These are phyloP conservation scores for Atta cephalotes DNA, from an alignment of 1,140 invertebrate genomes.

Conservation along the genomic window DNA sequence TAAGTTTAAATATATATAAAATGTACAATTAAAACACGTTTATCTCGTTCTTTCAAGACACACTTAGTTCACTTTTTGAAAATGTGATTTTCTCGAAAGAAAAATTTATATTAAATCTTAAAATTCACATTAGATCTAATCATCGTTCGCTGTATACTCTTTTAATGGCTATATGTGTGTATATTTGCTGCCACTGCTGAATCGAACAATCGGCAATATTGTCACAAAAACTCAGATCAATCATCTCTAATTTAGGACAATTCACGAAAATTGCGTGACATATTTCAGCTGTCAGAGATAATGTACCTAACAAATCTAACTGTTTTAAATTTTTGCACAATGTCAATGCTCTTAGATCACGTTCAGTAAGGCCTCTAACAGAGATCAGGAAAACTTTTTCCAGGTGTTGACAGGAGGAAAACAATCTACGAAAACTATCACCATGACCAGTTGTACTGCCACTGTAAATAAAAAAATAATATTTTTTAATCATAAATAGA, in stretches of 20 bases:
- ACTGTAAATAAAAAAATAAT: constrained; percentile 75
- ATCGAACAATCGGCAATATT: constrained; percentile 91
- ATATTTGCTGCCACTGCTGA: constrained; percentile 87
- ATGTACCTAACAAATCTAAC: constrained; percentile 93
- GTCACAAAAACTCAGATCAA: constrained; percentile 96
- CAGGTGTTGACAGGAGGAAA: constrained; percentile 88
- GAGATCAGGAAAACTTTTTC: constrained; percentile 93
- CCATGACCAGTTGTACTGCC: constrained; percentile 85
- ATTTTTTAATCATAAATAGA: neutral
- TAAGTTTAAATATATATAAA: neutral
- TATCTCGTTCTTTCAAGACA: neutral
- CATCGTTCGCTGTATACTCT: constrained; percentile 76
- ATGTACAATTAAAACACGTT: neutral
- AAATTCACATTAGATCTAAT: constrained; percentile 22
- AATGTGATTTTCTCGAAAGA: neutral
- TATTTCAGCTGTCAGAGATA: constrained; percentile 91
- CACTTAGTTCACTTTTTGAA: neutral
- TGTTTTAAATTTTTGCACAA: constrained; percentile 90
- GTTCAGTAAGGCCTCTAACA: constrained; percentile 92
- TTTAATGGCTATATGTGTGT: constrained; percentile 89
- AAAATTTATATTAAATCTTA: neutral
- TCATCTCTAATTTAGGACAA: constrained; percentile 88
- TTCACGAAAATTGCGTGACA: constrained; percentile 88
- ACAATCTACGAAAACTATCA: constrained; percentile 85
- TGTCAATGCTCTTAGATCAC: constrained; percentile 91